Conservation (phyloP, 2,797 vertebrate genomes). For the Parauchenoglanis punctatus region DNA sequence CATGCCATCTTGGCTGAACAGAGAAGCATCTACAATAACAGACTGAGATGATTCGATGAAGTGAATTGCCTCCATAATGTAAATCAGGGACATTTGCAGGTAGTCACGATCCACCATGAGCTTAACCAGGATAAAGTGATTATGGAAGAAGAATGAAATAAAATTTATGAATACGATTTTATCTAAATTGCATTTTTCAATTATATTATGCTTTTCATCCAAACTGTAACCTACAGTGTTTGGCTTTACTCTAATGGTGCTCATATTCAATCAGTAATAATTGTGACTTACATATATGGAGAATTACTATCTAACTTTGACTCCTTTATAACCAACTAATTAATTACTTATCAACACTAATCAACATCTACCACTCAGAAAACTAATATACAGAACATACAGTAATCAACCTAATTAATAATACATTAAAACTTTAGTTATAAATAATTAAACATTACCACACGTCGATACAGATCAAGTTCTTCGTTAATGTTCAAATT, state of each 20-base stretch:
- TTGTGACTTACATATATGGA: background rate
- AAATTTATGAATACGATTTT: background rate
- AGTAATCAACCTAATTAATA: background rate
- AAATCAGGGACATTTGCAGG: background rate
- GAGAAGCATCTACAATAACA: background rate
- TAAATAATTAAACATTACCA: background rate
- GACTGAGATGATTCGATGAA: background rate
- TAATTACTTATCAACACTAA: background rate
- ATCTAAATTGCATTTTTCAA: background rate
- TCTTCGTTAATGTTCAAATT: background rate
- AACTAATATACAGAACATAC: background rate
- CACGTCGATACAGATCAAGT: background rate
- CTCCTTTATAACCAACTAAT: background rate
- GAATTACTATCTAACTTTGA: background rate
- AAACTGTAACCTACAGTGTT: background rate
- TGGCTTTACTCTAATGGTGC: background rate
- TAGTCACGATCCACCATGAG: background rate
- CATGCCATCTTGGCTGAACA: conserved; percentile 8
- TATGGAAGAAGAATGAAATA: background rate
- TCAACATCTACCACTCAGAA: background rate
- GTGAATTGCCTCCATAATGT: background rate
- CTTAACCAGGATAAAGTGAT: background rate
- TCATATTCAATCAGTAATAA: background rate
- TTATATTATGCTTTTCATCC: background rate
- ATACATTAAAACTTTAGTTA: background rate